phyloP scores from a whole-genome alignment of 2,888 invertebrate genomes.

The Ashinkailepas kermadecensis region DNA sequence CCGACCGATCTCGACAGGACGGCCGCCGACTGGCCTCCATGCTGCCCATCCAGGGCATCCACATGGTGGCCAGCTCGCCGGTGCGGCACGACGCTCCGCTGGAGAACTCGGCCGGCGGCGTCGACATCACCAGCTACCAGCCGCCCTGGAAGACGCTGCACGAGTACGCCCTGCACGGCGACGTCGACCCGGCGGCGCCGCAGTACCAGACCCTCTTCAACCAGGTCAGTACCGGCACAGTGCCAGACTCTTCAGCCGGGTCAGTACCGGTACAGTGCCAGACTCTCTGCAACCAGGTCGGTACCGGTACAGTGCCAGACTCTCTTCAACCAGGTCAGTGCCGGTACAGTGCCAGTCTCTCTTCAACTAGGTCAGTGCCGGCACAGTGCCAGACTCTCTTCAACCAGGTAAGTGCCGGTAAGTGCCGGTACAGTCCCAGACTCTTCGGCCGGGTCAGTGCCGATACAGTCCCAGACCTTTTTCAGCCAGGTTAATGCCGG shows the following conservation, averaged over 20 bases:
- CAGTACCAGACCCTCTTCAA: slow-evolving; percentile 95
- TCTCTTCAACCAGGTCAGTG: too few species aligned
- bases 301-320: too few species aligned
- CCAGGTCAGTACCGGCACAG: slow-evolving; percentile 56
- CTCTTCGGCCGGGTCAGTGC: too few species aligned
- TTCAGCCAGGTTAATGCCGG: too few species aligned
- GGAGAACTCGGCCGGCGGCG: slow-evolving; percentile 41
- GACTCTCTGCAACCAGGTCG: background rate
- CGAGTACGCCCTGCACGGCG: slow-evolving; percentile 91
- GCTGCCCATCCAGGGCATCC: slow-evolving; percentile 77
- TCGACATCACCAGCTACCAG: slow-evolving; percentile 89
- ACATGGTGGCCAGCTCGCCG: slow-evolving; percentile 89
- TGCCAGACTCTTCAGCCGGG: too few species aligned
- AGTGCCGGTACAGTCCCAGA: too few species aligned
- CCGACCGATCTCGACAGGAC: background rate
- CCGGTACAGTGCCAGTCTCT: too few species aligned
- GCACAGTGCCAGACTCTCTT: too few species aligned
- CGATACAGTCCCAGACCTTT: too few species aligned
- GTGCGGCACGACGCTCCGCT: slow-evolving; percentile 45
- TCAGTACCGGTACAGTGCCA: background rate
- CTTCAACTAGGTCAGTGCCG: too few species aligned
- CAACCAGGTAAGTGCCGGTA: too few species aligned
- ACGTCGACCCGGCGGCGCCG: slow-evolving; percentile 77
- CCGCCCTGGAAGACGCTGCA: slow-evolving; percentile 95
- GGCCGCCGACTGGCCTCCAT: background rate